Base-by-base conservation (phyloP, 2,888 invertebrate genomes). In the Leucozona laternaria region DNA sequence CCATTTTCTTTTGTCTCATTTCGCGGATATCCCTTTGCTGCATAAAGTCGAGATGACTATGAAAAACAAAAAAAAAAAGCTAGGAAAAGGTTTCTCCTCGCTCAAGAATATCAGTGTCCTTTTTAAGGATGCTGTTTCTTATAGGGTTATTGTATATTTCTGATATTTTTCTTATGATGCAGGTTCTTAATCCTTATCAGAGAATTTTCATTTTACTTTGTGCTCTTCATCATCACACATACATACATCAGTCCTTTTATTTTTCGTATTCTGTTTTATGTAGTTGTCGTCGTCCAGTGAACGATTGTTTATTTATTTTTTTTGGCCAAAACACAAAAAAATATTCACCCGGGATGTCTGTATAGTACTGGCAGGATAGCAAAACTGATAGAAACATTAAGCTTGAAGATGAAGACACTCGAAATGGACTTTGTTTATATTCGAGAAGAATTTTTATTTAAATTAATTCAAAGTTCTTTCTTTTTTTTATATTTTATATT, bases 401-500 rank as follows among this genome's bases (percentile, higher is more conserved):
- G 43, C 40, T 40, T 15, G 4, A 31, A 37, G 40, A 43, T 17
- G 60, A 62, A 43, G 22, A 37, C 31, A 72, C 53, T 37, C 11
- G 13, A 50, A 64, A 76, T 68, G 68, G 80, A 78, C 85, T 81
- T 86, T 40, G 81, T 85, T 85, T 77, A 81, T 85, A 72, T 25
- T 53, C 13, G 3, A 37, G 68, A 62, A 72, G 85, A 85, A 77
- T 62, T 85, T 81, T 85, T 85, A 37, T 81, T 73, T 81, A 81
- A 85, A 85, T 85, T 85, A 81, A 85, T 81, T 85, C 85, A 72
- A 81, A 85, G 81, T 77, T 77, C 76, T 76, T 72, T 84, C 13
- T 40, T 20, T 62, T 62, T 76, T 71, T 58, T 17, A 17, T 20
- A 34, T 58, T 34, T 34, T 31, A 20, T 58, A 11, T 31, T 40